These are phyloP conservation scores for Paramormyrops hopkinsi DNA, from an alignment of 2,797 vertebrate species.

Conservation along the genomic window DNA sequence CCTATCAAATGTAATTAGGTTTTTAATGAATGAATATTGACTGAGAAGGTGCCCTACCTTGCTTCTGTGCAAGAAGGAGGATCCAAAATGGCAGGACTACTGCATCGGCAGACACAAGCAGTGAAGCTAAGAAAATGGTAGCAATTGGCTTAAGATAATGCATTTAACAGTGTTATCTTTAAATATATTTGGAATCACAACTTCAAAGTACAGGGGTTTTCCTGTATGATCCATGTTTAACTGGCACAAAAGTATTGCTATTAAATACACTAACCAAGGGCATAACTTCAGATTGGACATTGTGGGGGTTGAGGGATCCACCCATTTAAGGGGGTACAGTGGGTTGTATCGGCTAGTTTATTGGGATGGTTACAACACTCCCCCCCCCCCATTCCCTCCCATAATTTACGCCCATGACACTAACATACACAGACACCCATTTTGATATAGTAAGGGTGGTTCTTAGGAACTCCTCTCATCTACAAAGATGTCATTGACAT, in stretches of 20 bases:
- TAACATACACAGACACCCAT: background rate
- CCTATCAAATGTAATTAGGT: conserved; percentile 16
- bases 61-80: background rate
- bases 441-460: background rate
- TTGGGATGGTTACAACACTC: too few relatives aligned
- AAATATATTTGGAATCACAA: background rate
- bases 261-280: background rate
- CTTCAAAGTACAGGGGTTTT: background rate
- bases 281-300: too few relatives aligned
- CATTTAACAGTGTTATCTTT: background rate
- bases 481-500: background rate
- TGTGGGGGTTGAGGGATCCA: too few relatives aligned
- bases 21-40: conserved; percentile 17
- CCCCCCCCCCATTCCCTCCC: too few relatives aligned
- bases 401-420: too few relatives aligned
- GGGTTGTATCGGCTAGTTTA: too few relatives aligned
- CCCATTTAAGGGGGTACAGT: too few relatives aligned
- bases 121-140: background rate
- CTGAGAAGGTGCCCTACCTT: background rate
- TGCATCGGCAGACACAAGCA: background rate
- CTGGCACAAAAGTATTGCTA: background rate
- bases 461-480: background rate
- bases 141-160: background rate
- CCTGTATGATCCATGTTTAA: background rate
- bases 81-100: background rate